Conservation (phyloP, 2,113 vertebrate species). For the Nothobranchius kuhntae region DNA sequence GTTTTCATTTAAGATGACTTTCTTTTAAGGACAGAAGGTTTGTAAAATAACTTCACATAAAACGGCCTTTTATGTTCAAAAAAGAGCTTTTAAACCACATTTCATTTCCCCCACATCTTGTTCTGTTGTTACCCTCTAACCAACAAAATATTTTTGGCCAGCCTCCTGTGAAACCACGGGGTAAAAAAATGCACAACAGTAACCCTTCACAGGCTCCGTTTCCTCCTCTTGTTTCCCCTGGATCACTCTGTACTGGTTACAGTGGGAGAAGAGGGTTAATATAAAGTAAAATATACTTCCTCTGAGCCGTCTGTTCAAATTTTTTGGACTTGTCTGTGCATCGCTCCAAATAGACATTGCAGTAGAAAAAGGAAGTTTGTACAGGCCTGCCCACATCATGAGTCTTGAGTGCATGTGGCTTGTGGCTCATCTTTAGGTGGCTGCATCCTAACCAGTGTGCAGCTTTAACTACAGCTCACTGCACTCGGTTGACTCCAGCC, state of each 20-base stretch:
- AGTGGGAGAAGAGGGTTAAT: constrained; percentile 24
- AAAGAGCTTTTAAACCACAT: constrained; percentile 6
- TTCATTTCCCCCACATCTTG: constrained; percentile 6
- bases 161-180: constrained; percentile 49
- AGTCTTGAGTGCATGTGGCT: constrained; percentile 34
- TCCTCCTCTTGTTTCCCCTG: constrained; percentile 32
- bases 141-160: constrained; percentile 30
- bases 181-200: constrained; percentile 50
- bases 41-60: too few species aligned
- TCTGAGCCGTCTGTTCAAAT: too few species aligned
- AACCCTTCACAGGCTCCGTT: constrained; percentile 46
- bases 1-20: background rate
- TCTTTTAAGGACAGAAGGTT: too few species aligned
- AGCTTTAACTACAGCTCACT: constrained; percentile 49
- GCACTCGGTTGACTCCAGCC: constrained; percentile 54
- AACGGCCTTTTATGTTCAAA: constrained; percentile 4
- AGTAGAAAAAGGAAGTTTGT: constrained; percentile 21
- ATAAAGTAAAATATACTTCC: background rate
- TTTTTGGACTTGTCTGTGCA: constrained; percentile 15
- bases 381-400: constrained; percentile 16
- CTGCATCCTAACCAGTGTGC: constrained; percentile 43
- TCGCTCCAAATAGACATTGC: background rate
- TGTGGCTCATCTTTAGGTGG: constrained; percentile 47
- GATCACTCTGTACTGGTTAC: constrained; percentile 23
- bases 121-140: constrained; percentile 18